A percentile compares a stretch with the other conserved stretches of the same genome.
Conservation (phyloP, 2,888 invertebrate genomes). For the Tenthredo amoena region DNA sequence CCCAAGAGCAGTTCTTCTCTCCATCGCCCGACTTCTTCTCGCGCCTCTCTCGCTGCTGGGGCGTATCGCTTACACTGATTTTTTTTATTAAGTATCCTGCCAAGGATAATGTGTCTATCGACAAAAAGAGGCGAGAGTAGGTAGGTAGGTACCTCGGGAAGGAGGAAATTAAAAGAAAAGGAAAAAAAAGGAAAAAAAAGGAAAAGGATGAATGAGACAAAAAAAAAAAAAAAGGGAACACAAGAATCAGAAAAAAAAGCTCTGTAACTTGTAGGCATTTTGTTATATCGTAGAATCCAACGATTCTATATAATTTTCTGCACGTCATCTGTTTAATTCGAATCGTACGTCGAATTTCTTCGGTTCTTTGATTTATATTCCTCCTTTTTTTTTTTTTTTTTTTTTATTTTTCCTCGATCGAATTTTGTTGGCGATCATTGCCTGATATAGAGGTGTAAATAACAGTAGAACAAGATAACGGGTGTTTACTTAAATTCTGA, state of each 20-base stretch:
- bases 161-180: conserved; percentile 12
- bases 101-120: conserved; percentile 53
- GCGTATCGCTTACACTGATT: conserved; percentile 58
- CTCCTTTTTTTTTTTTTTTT: conserved; percentile 17
- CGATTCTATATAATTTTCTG: background rate
- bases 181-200: conserved; percentile 24
- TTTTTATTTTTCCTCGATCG: conserved; percentile 55
- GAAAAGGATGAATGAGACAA: background rate
- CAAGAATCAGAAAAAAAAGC: conserved; percentile 18
- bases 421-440: background rate
- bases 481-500: conserved; percentile 48
- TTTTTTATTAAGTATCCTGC: conserved; percentile 52
- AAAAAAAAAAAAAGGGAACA: background rate
- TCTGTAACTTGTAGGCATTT: background rate
- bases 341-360: background rate
- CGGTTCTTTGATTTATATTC: too few relatives aligned
- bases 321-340: background rate
- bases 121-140: conserved; percentile 32
- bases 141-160: conserved; percentile 45
- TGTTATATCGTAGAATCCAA: background rate
- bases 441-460: background rate
- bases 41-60: conserved; percentile 1
- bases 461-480: conserved; percentile 41
- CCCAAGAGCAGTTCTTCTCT: conserved; percentile 9
- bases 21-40: conserved; percentile 4